These are phyloP conservation scores for Verasper variegatus DNA, from an alignment of 2,113 vertebrate species.

Conservation along the genomic window DNA sequence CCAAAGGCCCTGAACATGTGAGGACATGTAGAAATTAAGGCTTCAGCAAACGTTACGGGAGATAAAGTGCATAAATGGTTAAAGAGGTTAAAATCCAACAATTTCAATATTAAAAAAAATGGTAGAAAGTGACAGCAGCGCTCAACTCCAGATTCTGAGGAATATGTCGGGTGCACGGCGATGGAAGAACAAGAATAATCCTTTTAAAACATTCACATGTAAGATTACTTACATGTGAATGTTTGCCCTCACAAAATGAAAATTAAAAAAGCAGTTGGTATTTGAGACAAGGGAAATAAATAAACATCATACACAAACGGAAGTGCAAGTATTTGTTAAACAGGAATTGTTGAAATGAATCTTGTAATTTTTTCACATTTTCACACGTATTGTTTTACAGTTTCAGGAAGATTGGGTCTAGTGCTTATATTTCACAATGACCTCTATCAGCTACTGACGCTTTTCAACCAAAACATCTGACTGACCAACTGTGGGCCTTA, in stretches of 20 bases:
- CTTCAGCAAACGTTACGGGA: not conserved
- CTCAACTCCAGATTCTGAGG: not conserved
- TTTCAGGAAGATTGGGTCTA: not conserved
- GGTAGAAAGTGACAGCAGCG: not conserved
- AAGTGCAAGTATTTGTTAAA: not conserved
- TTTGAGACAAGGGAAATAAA: not conserved
- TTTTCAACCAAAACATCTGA: no score
- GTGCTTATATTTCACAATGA: no score
- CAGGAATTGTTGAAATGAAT: not conserved
- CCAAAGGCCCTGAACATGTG: no score
- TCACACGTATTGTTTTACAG: not conserved
- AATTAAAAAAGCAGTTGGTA: not conserved
- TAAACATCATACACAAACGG: not conserved
- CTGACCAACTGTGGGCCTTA: no score
- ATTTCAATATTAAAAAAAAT: no score
- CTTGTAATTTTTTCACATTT: not conserved
- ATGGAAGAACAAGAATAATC: not conserved
- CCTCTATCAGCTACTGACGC: no score
- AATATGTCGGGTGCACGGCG: not conserved
- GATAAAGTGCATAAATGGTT: not conserved
- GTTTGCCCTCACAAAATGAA: not conserved
- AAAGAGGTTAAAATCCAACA: no score
- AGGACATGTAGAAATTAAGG: not conserved
- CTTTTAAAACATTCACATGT: no score
- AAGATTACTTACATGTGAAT: not conserved